Conservation (phyloP, 1,140 invertebrate genomes). For the Pseudoatta argentina region DNA sequence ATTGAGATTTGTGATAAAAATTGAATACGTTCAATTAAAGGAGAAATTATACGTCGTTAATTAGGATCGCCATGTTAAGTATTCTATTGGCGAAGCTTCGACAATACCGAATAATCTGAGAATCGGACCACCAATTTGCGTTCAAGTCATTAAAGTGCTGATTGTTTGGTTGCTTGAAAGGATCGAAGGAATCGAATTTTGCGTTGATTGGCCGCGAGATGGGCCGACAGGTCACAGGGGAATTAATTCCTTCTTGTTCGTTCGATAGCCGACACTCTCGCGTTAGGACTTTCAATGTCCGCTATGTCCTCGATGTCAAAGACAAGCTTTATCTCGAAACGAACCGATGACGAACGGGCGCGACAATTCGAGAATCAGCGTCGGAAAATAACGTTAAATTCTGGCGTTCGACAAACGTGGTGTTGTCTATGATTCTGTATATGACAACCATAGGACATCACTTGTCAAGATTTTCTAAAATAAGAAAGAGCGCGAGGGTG, state of each 20-base stretch:
- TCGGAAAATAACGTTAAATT: slow-evolving; percentile 54
- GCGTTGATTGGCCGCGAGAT: neutral
- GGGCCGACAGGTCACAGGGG: neutral
- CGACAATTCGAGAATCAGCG: slow-evolving; percentile 16
- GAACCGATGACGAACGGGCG: neutral
- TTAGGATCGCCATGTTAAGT: neutral
- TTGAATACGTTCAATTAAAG: slow-evolving; percentile 3
- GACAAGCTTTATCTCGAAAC: slow-evolving; percentile 60
- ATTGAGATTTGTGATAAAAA: neutral
- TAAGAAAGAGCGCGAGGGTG: neutral
- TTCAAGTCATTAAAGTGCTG: slow-evolving; percentile 10
- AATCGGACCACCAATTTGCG: neutral
- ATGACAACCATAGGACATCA: slow-evolving; percentile 3
- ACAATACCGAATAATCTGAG: neutral
- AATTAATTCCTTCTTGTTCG: slow-evolving; percentile 61
- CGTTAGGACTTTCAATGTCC: slow-evolving; percentile 58
- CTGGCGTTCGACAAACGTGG: neutral
- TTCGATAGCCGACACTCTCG: slow-evolving; percentile 34
- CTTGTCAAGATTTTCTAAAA: neutral
- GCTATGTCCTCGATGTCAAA: slow-evolving; percentile 68
- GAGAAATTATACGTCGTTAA: neutral
- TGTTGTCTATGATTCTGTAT: neutral
- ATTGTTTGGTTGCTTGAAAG: neutral
- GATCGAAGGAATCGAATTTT: slow-evolving; percentile 27
- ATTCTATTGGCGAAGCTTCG: neutral